Base-by-base conservation (phyloP, 2,113 vertebrate genomes). In the Amia ocellicauda region DNA sequence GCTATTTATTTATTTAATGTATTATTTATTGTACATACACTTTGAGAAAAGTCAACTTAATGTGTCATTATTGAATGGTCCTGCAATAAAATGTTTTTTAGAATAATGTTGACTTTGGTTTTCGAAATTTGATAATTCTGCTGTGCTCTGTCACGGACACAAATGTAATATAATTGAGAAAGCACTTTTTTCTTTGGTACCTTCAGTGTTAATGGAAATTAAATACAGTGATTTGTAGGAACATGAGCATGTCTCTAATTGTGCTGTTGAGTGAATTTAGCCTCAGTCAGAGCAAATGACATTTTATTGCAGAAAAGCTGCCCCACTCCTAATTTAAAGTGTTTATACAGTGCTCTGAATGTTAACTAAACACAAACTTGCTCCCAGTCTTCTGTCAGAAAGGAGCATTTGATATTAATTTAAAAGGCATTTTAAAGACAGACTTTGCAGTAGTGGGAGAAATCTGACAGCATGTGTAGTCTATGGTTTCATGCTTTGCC, bases 401-500 rank as follows among this genome's bases (percentile, higher is more conserved):
- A 66, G 73, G 62, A 53, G 64, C 56, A 1, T 73, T 83, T 61
- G 49, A 75, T 69, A 71, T 71, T 72, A 49, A 76, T 80, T 81
- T 83, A 63, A 66, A 23, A 10, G 67, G 59, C 71, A 80, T 56
- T 51, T 64, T 40, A 66, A 55, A 78, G 68, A 43, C 71, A 78
- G 61, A 64, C 68, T 60, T 50, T 68, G 74, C 3, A 69, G 70
- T 66, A 67, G 68, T 58, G 4, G 36, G 68, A 72, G 71, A 65
- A 77, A 62, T 67, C 50, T 42, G 71, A 51, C 78, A 74, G 62
- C 16, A 23, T 53, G 36, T 69, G 67, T 22, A 59, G 60, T 65
- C 58, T 59, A 66, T 63, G 70, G 62, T 73, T 81, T 80, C 82
- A 77, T 81, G 79, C 74, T 29, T 73, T 58, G 69, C 41, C 57